Evolutionary conservation across 2,113 vertebrate genomes (phyloP), one percentile per base, ranked within the genome.

Genomic region (Ochotona curzoniae): DNA sequence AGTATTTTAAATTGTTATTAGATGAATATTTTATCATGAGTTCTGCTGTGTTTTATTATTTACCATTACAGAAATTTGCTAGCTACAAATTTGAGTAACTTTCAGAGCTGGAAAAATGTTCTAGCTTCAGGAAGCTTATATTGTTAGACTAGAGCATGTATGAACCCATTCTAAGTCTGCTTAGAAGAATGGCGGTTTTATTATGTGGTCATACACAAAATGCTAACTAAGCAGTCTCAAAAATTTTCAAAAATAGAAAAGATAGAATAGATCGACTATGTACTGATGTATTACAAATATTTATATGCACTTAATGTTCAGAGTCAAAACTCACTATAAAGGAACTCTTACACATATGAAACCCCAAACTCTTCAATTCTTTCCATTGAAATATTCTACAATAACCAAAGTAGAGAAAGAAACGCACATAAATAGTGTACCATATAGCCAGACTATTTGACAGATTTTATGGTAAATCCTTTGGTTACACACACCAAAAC

Each of bases 401-500:
- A 73, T 54, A 84, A 47, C 25, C 57, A 87, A 79, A 73, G 6
- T 11, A 94, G 23, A 28, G 2, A n/a, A 88, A 44, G 23, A 94
- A 93, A 14, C 80, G 5, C 5, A 70, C 4, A 0, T 2, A 64
- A 8, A 5, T 28, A 47, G 1, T 86, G 8, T 25, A 54, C 23
- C 28, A 83, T 89, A 92, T 79, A 93, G 79, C 11, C 57, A 85
- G 89, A 75, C 18, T 49, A 12, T 94, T 95, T 89, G 83, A 90
- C 57, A 17, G 35, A 92, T 81, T 95, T 96, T 94, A 26, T 89
- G 76, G 64, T 78, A 87, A 82, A 70, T 86, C 1, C 17, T 70
- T 75, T 96, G 92, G 89, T 86, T 44, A 80, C 66, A 73, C 44
- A 44, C 35, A 28, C 49, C 25, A 87, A 92, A 96, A 89, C 4